Percentiles rank a stretch among this genome's conserved stretches.
phyloP scores from a whole-genome alignment of 2,113 vertebrate species.

The Alligator sinensis region DNA sequence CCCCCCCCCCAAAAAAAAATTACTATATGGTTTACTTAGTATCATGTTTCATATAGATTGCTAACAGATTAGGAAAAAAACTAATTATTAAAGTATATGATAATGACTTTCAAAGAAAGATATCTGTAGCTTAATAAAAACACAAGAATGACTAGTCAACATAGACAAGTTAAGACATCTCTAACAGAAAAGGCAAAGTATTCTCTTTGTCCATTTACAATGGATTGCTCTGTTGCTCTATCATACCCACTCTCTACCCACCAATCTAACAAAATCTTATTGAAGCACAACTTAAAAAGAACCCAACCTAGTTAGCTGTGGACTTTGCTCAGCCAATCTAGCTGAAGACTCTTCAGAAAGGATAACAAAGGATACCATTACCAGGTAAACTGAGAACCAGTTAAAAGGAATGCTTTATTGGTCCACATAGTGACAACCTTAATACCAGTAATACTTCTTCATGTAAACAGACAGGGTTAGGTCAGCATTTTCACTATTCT shows the following conservation, averaged over 20 bases:
- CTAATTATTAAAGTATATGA: not conserved
- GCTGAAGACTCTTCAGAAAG: not conserved
- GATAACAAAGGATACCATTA: not conserved
- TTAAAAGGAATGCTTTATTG: not conserved
- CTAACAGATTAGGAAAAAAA: not conserved
- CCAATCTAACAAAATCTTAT: not conserved
- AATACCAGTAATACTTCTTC: conserved; percentile 12
- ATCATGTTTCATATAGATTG: not conserved
- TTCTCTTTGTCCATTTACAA: conserved; percentile 49
- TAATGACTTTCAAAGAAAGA: no score
- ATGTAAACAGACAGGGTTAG: not conserved
- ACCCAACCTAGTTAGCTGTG: fast-evolving
- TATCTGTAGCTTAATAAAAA: not conserved
- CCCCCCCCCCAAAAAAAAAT: not conserved
- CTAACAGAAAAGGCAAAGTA: conserved; percentile 62
- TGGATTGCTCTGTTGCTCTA: conserved; percentile 64
- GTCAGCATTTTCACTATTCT: not conserved
- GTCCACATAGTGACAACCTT: conserved; percentile 16
- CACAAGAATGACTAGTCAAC: not conserved
- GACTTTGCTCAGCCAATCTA: conserved; percentile 24
- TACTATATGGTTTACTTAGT: not conserved
- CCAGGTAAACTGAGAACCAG: not conserved
- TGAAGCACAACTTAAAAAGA: not conserved
- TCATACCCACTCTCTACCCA: conserved; percentile 45
- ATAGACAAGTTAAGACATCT: not conserved